A percentile compares a stretch with the other conserved stretches of the same genome.
phyloP scores from a whole-genome alignment of 2,113 vertebrate species.

The Uropsilus gracilis region DNA sequence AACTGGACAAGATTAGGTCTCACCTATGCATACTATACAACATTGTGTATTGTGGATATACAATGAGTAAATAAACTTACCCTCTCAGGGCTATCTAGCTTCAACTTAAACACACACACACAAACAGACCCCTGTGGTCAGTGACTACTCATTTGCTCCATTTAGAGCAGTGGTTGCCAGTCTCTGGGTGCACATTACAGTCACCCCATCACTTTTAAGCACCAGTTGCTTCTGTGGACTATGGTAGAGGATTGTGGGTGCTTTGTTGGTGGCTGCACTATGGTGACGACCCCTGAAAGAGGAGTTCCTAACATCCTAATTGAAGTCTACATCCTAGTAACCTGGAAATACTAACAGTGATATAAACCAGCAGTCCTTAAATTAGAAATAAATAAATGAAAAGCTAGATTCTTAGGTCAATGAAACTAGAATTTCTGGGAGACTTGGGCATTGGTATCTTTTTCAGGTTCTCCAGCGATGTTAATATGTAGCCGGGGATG shows the following conservation, averaged over 20 bases:
- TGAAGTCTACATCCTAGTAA: not conserved
- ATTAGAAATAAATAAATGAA: not conserved
- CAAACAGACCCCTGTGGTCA: not conserved
- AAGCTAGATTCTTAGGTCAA: not conserved
- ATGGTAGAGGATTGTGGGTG: too few species aligned
- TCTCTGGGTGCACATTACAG: not conserved
- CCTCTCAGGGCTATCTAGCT: conserved; percentile 26
- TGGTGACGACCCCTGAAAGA: too few species aligned
- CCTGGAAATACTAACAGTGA: not conserved
- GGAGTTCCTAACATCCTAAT: not conserved
- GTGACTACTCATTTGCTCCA: not conserved
- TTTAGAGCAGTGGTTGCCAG: not conserved
- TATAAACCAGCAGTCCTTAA: not conserved
- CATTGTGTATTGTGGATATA: not conserved
- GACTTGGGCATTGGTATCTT: not conserved
- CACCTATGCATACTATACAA: conserved; percentile 16
- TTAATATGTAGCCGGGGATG: conserved; percentile 10
- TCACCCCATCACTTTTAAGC: not conserved
- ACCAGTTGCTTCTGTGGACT: not conserved
- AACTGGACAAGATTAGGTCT: conserved; percentile 28
- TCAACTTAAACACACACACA: not conserved
- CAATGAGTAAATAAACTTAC: conserved; percentile 39
- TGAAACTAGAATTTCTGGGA: not conserved
- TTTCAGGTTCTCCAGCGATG: not conserved
- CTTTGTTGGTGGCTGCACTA: too few species aligned